These are phyloP conservation scores for Hafferia zeledoni DNA, from an alignment of 2,797 vertebrate species.

Conservation along the genomic window DNA sequence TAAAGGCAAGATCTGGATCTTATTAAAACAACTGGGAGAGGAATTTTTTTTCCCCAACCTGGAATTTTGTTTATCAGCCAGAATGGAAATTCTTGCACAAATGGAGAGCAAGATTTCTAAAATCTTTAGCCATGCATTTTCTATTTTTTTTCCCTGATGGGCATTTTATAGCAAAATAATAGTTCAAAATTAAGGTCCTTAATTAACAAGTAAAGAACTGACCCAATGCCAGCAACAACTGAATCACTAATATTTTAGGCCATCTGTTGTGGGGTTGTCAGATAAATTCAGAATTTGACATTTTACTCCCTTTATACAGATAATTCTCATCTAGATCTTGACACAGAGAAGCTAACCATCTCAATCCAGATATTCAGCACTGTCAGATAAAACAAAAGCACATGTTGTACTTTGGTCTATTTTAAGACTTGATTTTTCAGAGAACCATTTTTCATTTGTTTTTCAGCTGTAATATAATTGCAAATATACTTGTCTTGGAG, in stretches of 20 bases:
- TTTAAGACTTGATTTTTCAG: constrained; percentile 30
- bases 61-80: background rate
- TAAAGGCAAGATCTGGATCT: background rate
- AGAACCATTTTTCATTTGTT: background rate
- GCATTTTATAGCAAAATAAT: constrained; percentile 17
- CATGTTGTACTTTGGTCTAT: background rate
- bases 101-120: background rate
- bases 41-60: background rate
- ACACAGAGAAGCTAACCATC: background rate
- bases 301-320: constrained; percentile 24
- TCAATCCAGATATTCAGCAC: background rate
- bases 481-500: background rate
- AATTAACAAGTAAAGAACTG: constrained; percentile 57
- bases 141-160: rapidly evolving
- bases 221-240: constrained; percentile 35
- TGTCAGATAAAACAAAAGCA: constrained; percentile 10
- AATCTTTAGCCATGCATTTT: background rate
- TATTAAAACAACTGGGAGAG: background rate
- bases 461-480: background rate
- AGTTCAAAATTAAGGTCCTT: constrained; percentile 44
- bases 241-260: constrained; percentile 51
- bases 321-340: constrained; percentile 16
- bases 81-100: background rate
- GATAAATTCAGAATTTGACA: constrained; percentile 40
- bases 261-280: constrained; percentile 51